Base-by-base conservation (phyloP, 1,140 invertebrate species). In the Micrasema minimum region DNA sequence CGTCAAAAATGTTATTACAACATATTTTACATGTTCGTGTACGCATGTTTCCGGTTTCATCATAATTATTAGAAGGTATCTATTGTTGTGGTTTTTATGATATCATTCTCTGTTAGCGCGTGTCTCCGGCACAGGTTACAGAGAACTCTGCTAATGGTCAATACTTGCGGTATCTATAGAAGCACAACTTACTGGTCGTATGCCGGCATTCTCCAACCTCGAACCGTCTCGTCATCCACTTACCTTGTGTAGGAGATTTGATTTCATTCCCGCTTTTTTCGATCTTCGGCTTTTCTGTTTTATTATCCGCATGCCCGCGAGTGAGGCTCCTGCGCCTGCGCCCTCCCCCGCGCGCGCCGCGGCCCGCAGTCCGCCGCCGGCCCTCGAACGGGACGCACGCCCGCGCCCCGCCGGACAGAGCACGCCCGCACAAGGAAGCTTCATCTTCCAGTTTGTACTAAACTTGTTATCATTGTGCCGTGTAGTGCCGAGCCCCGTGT, bases 231-330 rank as follows among this genome's bases (percentile, higher is more conserved):
- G 16, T 35, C 55, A 41, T 41, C 55, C 35, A 11, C 55, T 59
- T 38, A 59, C 55, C 55, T 59, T 38, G 55, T 20, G 55, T 59
- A 16, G 31, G 37, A 59, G 38, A 59, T 59, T 59, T 59, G 55
- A 59, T 59, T 59, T 59, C 55, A 16, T 59, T 59, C 18, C 7
- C 16, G 7, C 55, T 59, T 59, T 59, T 59, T 59, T 38, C 14
- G 55, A 35, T 26, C 55, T 59, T 16, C 31, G 55, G 55, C 35
- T 35, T 59, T 38, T 38, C 38, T 59, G 55, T 35, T 59, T 38
- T 38, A 59, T 59, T 59, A 59, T 59, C 55, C 55, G 55, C 55
- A 59, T 59, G 55, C 55, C 55, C 55, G 55, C 31, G 12, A 59
- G 55, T 16, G 35, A 38, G 35, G 35, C 37, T 18, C 35, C 22